Evolutionary conservation across 2,113 vertebrate genomes (phyloP).

Genomic region (Eulacestoma nigropectus): DNA sequence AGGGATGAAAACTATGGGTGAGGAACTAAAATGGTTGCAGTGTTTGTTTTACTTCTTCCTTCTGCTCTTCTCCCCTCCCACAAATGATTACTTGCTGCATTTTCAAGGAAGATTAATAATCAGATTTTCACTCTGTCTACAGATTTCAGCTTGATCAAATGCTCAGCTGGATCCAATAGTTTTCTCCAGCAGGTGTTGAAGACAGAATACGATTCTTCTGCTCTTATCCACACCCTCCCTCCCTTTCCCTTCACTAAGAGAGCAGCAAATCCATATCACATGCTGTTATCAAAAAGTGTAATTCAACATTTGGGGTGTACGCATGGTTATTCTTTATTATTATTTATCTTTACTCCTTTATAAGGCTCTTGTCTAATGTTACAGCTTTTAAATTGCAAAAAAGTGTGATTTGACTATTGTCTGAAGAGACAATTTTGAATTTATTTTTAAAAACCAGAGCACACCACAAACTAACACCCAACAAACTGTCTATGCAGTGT

Average conservation of each 20-base stretch:
- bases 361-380: neutral
- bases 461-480: neutral
- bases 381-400: neutral
- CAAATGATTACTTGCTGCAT: neutral
- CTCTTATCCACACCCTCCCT: neutral
- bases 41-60: neutral
- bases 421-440: neutral
- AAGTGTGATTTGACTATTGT: neutral
- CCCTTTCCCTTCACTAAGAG: neutral
- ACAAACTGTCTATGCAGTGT: neutral
- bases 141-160: neutral
- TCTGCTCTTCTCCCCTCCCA: accelerated
- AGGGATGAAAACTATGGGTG: neutral
- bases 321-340: neutral
- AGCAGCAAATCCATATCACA: neutral
- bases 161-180: neutral
- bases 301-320: neutral
- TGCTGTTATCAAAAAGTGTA: neutral
- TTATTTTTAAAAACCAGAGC: neutral
- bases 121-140: neutral
- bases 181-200: neutral
- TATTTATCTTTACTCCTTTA: neutral
- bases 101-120: neutral
- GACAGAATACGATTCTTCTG: neutral
- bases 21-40: neutral